These are phyloP conservation scores for Lagria hirta DNA, from an alignment of 2,888 invertebrate genomes.

Conservation along the genomic window DNA sequence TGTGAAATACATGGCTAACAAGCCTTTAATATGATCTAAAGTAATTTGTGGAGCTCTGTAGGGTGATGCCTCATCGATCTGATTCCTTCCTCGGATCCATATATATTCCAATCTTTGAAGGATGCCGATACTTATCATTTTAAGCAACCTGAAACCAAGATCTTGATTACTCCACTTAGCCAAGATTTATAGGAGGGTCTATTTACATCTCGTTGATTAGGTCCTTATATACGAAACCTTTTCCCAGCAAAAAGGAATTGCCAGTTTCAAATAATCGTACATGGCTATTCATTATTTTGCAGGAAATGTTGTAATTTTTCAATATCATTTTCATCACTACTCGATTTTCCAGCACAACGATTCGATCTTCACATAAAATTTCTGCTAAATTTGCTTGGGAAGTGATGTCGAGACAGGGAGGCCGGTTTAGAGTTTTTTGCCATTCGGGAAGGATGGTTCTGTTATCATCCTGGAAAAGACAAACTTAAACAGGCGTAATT, in stretches of 20 bases:
- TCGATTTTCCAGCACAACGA: constrained; percentile 51
- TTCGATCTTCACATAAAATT: constrained; percentile 47
- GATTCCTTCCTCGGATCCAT: constrained; percentile 42
- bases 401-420: constrained; percentile 49
- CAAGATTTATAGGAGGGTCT: too few relatives aligned
- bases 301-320: constrained; percentile 35
- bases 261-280: constrained; percentile 38
- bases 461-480: constrained; percentile 31
- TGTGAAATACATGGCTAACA: constrained; percentile 38
- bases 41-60: constrained; percentile 40
- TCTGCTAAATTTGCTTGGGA: constrained; percentile 39
- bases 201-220: constrained; percentile 45
- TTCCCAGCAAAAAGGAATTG: constrained; percentile 39
- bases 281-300: constrained; percentile 36
- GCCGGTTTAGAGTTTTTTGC: constrained; percentile 46
- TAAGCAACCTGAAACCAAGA: constrained; percentile 44
- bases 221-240: constrained; percentile 38
- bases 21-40: constrained; percentile 42
- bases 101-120: constrained; percentile 49
- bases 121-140: constrained; percentile 49
- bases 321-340: constrained; percentile 45
- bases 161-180: not conserved
- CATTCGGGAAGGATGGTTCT: constrained; percentile 37
- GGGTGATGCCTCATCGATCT: constrained; percentile 16
- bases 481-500: too few relatives aligned